phyloP scores from a whole-genome alignment of 2,888 invertebrate genomes.

The Machimus atricapillus region DNA sequence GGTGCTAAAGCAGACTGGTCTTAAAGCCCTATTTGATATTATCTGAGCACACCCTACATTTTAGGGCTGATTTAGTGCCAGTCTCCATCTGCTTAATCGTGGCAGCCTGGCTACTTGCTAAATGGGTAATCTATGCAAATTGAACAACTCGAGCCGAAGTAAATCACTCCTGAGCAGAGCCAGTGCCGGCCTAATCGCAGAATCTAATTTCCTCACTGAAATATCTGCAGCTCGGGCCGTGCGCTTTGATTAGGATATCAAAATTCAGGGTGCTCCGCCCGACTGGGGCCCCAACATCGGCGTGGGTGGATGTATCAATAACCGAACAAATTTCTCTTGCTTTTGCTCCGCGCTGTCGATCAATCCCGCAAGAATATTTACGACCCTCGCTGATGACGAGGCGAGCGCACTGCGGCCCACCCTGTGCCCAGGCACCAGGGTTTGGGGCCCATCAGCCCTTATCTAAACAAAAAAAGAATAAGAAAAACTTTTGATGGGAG shows the following conservation, averaged over 20 bases:
- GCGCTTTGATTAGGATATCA: conserved; percentile 3
- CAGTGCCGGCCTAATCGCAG: neutral
- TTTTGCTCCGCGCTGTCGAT: neutral
- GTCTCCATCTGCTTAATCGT: conserved; percentile 4
- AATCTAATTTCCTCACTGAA: neutral
- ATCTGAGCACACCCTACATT: neutral
- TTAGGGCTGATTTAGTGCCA: neutral
- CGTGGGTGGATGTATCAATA: neutral
- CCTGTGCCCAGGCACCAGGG: neutral
- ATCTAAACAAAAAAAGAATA: neutral
- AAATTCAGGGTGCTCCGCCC: neutral
- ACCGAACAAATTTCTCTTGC: neutral
- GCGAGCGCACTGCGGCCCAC: neutral
- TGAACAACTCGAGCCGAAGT: neutral
- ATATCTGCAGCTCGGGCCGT: neutral
- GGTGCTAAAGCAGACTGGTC: neutral
- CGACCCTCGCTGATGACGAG: neutral
- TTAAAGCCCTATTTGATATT: neutral
- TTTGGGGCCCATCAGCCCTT: neutral
- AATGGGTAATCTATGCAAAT: conserved; percentile 10
- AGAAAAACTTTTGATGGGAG: neutral
- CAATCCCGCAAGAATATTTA: neutral
- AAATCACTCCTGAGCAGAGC: neutral
- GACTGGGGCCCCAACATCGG: neutral
- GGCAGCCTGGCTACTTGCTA: neutral